Evolutionary conservation across 1,140 invertebrate genomes (phyloP).

Genomic region (Drosophila burlai): DNA sequence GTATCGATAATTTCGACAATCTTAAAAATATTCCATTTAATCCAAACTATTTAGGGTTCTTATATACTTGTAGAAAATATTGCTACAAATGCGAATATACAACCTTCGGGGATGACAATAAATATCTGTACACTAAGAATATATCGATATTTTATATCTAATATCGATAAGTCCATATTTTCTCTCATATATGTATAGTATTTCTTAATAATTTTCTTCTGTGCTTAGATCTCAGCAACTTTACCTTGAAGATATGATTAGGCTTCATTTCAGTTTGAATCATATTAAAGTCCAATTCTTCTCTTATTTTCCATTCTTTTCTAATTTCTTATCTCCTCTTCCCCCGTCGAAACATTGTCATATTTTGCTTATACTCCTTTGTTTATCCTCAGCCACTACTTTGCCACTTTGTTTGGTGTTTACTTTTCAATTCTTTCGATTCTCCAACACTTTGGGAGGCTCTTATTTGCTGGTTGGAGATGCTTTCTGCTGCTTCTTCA

Average conservation of each 20-base stretch:
- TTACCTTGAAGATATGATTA: constrained; percentile 10
- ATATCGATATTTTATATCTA: too few relatives aligned
- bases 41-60: too few relatives aligned
- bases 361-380: constrained; percentile 9
- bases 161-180: too few relatives aligned
- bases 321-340: background rate
- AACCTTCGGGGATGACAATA: too few relatives aligned
- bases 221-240: too few relatives aligned
- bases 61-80: too few relatives aligned
- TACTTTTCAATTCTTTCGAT: constrained; percentile 36
- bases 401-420: constrained; percentile 38
- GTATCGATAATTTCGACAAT: too few relatives aligned
- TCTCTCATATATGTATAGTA: too few relatives aligned
- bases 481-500: background rate
- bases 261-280: constrained; percentile 33
- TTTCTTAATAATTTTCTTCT: too few relatives aligned
- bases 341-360: constrained; percentile 3
- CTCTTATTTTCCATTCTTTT: background rate
- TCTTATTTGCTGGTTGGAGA: background rate
- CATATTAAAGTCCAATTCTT: constrained; percentile 9
- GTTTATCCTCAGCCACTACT: constrained; percentile 13
- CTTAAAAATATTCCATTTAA: too few relatives aligned
- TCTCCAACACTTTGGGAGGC: constrained; percentile 4
- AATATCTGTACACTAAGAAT: too few relatives aligned
- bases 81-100: too few relatives aligned